Evolutionary conservation across 2,888 invertebrate genomes (phyloP).

Genomic region (Noctua janthe): DNA sequence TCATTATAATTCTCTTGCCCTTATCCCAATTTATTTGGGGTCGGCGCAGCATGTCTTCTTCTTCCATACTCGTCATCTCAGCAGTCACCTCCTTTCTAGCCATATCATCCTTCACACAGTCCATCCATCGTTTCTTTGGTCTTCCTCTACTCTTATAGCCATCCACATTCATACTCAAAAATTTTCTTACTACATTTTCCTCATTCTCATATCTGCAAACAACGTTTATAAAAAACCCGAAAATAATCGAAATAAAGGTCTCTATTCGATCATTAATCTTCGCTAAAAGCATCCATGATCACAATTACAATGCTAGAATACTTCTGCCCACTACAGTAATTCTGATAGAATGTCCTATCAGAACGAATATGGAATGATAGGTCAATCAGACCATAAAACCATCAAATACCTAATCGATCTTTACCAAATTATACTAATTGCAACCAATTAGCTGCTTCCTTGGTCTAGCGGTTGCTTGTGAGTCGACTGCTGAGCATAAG

Average conservation of each 20-base stretch:
- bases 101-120: background rate
- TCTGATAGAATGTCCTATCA: background rate
- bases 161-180: background rate
- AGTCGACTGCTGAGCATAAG: no score
- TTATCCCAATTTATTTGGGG: background rate
- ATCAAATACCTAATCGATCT: background rate
- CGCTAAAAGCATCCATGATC: background rate
- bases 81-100: background rate
- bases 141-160: no score
- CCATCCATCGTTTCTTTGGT: background rate
- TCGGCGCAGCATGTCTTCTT: background rate
- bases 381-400: slow-evolving; percentile 5
- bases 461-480: no score
- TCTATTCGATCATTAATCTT: background rate
- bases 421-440: background rate
- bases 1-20: background rate
- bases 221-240: background rate
- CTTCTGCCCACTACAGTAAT: slow-evolving; percentile 17
- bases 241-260: background rate
- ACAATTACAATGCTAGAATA: slow-evolving; percentile 5
- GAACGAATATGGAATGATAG: slow-evolving; percentile 13
- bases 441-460: background rate
- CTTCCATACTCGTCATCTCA: background rate
- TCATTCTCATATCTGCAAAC: background rate
- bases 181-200: background rate